phyloP scores from a whole-genome alignment of 2,888 invertebrate genomes.

The Nezara viridula region DNA sequence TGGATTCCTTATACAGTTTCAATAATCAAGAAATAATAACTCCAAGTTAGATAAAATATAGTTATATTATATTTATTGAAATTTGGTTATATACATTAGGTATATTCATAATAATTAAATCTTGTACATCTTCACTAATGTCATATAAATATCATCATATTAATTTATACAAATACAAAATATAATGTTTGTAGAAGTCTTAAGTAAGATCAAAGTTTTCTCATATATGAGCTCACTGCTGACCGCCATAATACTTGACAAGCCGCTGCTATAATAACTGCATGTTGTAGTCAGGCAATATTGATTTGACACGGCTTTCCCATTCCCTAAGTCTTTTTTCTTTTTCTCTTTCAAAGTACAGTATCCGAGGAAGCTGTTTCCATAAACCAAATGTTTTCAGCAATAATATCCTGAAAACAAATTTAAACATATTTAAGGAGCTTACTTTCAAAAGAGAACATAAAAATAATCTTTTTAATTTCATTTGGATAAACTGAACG shows the following conservation, averaged over 20 bases:
- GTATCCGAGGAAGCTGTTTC: slow-evolving; percentile 38
- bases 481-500: too few species aligned
- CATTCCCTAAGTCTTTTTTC: slow-evolving; percentile 51
- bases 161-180: background rate
- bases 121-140: background rate
- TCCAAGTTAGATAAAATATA: background rate
- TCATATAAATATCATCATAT: background rate
- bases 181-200: background rate
- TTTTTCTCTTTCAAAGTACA: slow-evolving; percentile 41
- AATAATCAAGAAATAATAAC: too few species aligned
- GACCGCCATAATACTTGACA: background rate
- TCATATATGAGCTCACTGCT: background rate
- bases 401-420: slow-evolving; percentile 46
- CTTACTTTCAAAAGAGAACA: too few species aligned
- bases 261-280: background rate
- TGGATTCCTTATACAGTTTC: too few species aligned
- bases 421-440: slow-evolving; percentile 33
- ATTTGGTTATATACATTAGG: background rate
- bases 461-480: too few species aligned
- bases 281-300: slow-evolving; percentile 52
- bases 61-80: too few species aligned
- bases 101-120: background rate
- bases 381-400: background rate
- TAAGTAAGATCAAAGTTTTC: background rate
- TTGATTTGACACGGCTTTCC: slow-evolving; percentile 40